phyloP scores from a whole-genome alignment of 1,140 invertebrate species.

The Diabrotica undecimpunctata region DNA sequence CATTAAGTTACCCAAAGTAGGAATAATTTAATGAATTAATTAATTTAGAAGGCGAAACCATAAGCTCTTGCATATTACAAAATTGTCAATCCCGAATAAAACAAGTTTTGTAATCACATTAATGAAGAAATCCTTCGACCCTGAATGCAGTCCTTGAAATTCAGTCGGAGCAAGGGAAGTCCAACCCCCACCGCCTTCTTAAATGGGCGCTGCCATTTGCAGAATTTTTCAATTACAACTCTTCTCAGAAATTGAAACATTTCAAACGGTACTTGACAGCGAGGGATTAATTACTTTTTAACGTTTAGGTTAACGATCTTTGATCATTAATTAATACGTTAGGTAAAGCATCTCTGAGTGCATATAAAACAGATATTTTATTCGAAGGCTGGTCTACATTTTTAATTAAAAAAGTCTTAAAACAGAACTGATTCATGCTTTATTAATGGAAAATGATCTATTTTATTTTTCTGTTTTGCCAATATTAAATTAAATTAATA shows the following conservation, averaged over 20 bases:
- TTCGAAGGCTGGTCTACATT: too few species aligned
- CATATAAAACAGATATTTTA: too few species aligned
- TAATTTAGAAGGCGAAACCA: not conserved
- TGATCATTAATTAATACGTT: too few species aligned
- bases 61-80: not conserved
- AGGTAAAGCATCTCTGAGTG: too few species aligned
- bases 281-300: not conserved
- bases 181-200: not conserved
- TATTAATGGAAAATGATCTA: too few species aligned
- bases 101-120: not conserved
- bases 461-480: too few species aligned
- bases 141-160: not conserved
- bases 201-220: not conserved
- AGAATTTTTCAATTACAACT: not conserved
- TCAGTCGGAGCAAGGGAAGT: not conserved
- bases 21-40: not conserved
- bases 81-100: not conserved
- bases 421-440: too few species aligned
- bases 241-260: conserved; percentile 2
- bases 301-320: not conserved
- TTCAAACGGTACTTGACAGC: not conserved
- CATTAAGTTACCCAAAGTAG: not conserved
- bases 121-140: not conserved
- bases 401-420: too few species aligned
- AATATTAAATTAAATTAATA: too few species aligned